Percentiles rank a stretch among this genome's conserved stretches.
Evolutionary conservation across 2,888 invertebrate genomes (phyloP).

Genomic region (Microchrysa polita): DNA sequence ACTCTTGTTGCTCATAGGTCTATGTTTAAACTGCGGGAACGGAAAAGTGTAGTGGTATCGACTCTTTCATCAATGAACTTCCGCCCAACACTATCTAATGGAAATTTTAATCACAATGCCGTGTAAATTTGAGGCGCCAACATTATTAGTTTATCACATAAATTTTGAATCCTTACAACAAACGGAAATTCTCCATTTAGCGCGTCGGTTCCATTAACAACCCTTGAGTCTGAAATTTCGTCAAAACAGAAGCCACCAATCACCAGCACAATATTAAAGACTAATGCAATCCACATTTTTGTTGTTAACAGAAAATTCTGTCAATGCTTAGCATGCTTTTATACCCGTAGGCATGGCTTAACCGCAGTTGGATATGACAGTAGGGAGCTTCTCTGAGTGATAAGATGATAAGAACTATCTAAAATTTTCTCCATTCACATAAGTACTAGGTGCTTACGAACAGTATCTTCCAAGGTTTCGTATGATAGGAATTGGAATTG

Average conservation of each 20-base stretch:
- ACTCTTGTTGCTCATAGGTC: background rate
- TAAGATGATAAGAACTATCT: no score
- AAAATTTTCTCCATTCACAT: no score
- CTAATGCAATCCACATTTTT: background rate
- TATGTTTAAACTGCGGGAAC: background rate
- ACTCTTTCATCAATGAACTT: background rate
- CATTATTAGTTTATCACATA: background rate
- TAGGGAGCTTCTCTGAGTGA: no score
- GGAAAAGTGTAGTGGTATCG: background rate
- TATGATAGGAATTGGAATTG: no score
- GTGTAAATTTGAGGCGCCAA: background rate
- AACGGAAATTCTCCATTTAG: conserved; percentile 57
- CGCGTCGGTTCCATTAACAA: conserved; percentile 60
- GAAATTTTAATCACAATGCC: no score
- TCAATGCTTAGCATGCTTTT: background rate
- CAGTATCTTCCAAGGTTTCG: no score
- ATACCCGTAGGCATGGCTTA: background rate
- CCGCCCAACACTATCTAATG: background rate
- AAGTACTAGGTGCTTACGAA: no score
- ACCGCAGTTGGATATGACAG: background rate
- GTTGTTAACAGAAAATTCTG: background rate
- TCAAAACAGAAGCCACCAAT: background rate
- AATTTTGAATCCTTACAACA: conserved; percentile 53
- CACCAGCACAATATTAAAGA: background rate
- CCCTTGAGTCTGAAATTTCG: conserved; percentile 52